phyloP scores from a whole-genome alignment of 2,888 invertebrate genomes.

The Ochropacha duplaris region DNA sequence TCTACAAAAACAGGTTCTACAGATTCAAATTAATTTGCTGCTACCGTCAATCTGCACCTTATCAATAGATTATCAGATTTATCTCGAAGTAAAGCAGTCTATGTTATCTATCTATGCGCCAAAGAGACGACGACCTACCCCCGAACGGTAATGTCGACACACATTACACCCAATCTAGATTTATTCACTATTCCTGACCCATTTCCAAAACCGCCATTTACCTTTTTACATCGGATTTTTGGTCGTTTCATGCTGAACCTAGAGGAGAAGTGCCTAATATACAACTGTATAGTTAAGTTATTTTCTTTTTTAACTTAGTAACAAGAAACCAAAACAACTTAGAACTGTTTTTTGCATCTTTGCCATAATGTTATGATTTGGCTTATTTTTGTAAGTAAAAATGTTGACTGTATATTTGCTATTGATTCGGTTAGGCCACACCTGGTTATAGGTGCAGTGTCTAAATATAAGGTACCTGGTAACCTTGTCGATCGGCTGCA shows the following conservation, averaged over 20 bases:
- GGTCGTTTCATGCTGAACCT: slow-evolving; percentile 18
- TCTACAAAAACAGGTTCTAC: background rate
- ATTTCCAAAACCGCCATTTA: slow-evolving; percentile 51
- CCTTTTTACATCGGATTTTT: slow-evolving; percentile 39
- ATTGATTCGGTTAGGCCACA: too few relatives aligned
- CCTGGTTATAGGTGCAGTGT: too few relatives aligned
- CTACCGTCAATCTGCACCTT: background rate
- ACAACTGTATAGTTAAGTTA: slow-evolving; percentile 13
- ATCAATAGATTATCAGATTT: slow-evolving; percentile 22
- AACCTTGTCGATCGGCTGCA: too few relatives aligned
- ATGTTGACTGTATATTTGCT: too few relatives aligned
- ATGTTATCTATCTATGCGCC: slow-evolving; percentile 29
- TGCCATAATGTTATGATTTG: too few relatives aligned
- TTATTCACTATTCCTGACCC: slow-evolving; percentile 62
- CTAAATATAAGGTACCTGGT: too few relatives aligned
- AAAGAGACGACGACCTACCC: slow-evolving; percentile 10
- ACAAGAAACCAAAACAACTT: background rate
- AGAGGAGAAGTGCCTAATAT: background rate
- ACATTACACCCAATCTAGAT: slow-evolving; percentile 61
- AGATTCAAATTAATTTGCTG: background rate
- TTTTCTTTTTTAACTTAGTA: slow-evolving; percentile 12
- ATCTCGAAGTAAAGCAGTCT: slow-evolving; percentile 22
- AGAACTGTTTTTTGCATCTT: too few relatives aligned
- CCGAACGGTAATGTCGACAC: slow-evolving; percentile 51
- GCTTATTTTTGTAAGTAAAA: too few relatives aligned